Conservation (phyloP, 2,113 vertebrate genomes). For the Labeo catla region DNA sequence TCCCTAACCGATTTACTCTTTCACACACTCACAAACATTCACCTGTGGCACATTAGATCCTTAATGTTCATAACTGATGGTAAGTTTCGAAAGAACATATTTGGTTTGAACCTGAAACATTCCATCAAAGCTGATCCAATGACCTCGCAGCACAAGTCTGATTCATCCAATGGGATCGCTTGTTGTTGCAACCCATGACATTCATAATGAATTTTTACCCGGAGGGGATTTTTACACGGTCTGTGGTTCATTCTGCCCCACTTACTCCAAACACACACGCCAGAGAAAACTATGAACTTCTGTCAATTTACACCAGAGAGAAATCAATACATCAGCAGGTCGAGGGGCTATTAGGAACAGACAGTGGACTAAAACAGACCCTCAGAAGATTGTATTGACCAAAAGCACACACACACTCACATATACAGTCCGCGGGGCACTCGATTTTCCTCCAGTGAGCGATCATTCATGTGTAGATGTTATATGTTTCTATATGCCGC, state of each 20-base stretch:
- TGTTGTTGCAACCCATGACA: slow-evolving; percentile 1
- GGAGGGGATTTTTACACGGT: slow-evolving; percentile 4
- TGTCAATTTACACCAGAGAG: slow-evolving; percentile 27
- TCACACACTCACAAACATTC: not conserved
- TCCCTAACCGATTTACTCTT: not conserved
- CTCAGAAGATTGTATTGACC: not conserved
- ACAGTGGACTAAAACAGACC: not conserved
- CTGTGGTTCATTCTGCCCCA: slow-evolving; percentile 26
- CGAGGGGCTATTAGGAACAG: slow-evolving; percentile 29
- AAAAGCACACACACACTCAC: not conserved
- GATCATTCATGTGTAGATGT: slow-evolving; percentile 12
- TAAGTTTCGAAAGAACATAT: not conserved
- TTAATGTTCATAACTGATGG: not conserved
- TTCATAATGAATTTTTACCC: slow-evolving; percentile 11
- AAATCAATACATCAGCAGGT: slow-evolving; percentile 25
- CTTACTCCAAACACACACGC: not conserved
- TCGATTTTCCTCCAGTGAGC: slow-evolving; percentile 2
- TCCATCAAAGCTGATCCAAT: not conserved
- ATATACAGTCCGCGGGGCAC: not conserved
- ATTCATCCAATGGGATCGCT: slow-evolving; percentile 5
- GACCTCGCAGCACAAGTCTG: not conserved
- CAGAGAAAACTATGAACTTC: slow-evolving; percentile 20
- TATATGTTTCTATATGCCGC: not conserved
- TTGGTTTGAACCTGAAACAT: not conserved
- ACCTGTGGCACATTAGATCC: not conserved